Evolutionary conservation across 2,113 vertebrate species (phyloP).

Genomic region (Zingel zingel): DNA sequence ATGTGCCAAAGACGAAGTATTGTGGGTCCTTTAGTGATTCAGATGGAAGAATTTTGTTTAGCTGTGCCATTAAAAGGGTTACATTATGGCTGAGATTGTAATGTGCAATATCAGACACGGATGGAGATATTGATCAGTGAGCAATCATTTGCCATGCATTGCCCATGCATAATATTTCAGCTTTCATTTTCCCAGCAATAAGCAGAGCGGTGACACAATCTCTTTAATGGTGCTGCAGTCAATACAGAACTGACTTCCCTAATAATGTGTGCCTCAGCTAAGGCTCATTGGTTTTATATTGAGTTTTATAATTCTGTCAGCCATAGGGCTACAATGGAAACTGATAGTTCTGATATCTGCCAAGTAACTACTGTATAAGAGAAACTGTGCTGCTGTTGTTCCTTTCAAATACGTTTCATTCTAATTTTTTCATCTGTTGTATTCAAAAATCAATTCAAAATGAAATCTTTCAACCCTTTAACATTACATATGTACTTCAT

Average conservation of each 20-base stretch:
- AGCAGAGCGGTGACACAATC: slow-evolving; percentile 51
- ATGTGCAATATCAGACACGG: slow-evolving; percentile 9
- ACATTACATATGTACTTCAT: neutral
- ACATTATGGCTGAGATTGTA: slow-evolving; percentile 5
- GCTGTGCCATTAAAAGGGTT: slow-evolving; percentile 17
- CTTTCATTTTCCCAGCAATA: slow-evolving; percentile 51
- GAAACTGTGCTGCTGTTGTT: neutral
- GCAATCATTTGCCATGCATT: slow-evolving; percentile 27
- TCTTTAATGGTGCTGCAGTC: slow-evolving; percentile 56
- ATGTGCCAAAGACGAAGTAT: neutral
- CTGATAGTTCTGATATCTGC: slow-evolving; percentile 43
- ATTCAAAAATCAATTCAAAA: slow-evolving; percentile 7
- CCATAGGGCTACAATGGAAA: slow-evolving; percentile 35
- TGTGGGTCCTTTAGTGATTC: neutral
- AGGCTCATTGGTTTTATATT: slow-evolving; percentile 67
- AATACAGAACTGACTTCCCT: slow-evolving; percentile 50
- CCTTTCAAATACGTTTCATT: neutral
- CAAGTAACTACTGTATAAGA: slow-evolving; percentile 7
- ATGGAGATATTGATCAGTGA: slow-evolving; percentile 48
- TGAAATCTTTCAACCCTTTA: neutral
- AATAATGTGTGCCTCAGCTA: slow-evolving; percentile 53
- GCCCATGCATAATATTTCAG: slow-evolving; percentile 26
- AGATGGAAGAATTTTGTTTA: neutral
- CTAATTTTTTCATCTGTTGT: neutral
- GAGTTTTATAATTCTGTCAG: slow-evolving; percentile 60